A percentile compares a stretch with the other conserved stretches of the same genome.
These are phyloP conservation scores for Microcebus murinus DNA, from an alignment of 2,113 vertebrate species.

Conservation along the genomic window DNA sequence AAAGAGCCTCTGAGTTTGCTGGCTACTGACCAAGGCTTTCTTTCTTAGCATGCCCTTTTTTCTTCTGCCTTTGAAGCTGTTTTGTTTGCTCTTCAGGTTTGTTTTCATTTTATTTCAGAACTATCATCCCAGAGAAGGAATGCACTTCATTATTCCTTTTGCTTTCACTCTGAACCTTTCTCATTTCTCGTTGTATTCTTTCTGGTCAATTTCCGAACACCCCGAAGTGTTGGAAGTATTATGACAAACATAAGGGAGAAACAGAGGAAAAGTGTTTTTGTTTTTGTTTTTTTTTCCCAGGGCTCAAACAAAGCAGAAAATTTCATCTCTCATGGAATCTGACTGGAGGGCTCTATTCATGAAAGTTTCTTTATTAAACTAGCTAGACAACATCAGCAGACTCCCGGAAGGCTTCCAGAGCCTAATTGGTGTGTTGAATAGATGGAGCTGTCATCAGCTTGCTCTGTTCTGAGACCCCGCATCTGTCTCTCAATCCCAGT, in stretches of 20 bases:
- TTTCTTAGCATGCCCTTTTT: background rate
- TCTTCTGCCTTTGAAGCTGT: constrained; percentile 49
- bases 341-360: constrained; percentile 55
- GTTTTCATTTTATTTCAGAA: constrained; percentile 38
- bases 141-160: constrained; percentile 41
- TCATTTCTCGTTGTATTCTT: constrained; percentile 18
- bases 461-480: background rate
- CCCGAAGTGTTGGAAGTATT: constrained; percentile 31
- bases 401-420: constrained; percentile 24
- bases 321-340: constrained; percentile 45
- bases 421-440: background rate
- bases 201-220: constrained; percentile 60
- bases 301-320: constrained; percentile 43
- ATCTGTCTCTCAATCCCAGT: background rate
- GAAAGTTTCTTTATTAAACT: constrained; percentile 62
- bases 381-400: background rate
- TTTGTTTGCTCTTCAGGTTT: constrained; percentile 58
- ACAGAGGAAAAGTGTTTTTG: background rate
- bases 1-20: background rate
- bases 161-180: constrained; percentile 51
- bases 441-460: background rate
- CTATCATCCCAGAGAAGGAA: constrained; percentile 54
- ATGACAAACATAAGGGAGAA: constrained; percentile 33
- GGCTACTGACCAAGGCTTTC: background rate
- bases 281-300: background rate